These are phyloP conservation scores for Conops quadrifasciatus DNA, from an alignment of 2,888 invertebrate genomes.

Conservation along the genomic window DNA sequence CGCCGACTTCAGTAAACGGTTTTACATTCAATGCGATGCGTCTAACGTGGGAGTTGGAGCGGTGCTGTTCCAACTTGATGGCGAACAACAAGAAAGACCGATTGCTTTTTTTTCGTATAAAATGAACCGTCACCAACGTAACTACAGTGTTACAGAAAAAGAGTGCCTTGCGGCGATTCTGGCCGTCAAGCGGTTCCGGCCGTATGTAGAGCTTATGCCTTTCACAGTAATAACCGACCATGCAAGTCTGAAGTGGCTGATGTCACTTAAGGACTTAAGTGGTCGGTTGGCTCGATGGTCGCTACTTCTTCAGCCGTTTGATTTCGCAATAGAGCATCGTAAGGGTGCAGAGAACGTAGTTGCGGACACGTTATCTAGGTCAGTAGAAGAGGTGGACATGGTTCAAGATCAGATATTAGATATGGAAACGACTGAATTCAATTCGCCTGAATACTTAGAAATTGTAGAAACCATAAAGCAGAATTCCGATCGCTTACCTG, in stretches of 20 bases:
- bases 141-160: no score
- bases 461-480: slow-evolving; percentile 3
- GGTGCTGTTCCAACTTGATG: no score
- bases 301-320: neutral
- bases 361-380: neutral
- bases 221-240: neutral
- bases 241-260: neutral
- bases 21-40: slow-evolving; percentile 27
- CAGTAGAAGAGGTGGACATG: neutral
- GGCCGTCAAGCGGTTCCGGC: no score
- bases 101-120: no score
- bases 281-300: slow-evolving; percentile 6
- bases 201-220: no score
- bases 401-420: neutral
- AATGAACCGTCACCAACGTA: no score
- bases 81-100: no score
- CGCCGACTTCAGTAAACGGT: slow-evolving; percentile 9
- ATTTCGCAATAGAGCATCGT: slow-evolving; percentile 1
- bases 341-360: slow-evolving; percentile 5
- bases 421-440: no score
- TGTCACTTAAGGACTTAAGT: neutral
- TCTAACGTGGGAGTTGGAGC: no score
- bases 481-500: slow-evolving; percentile 22
- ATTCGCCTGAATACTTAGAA: slow-evolving; percentile 4
- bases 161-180: no score